Evolutionary conservation across 1,140 invertebrate species (phyloP).

Genomic region (Temnothorax curvispinosus): DNA sequence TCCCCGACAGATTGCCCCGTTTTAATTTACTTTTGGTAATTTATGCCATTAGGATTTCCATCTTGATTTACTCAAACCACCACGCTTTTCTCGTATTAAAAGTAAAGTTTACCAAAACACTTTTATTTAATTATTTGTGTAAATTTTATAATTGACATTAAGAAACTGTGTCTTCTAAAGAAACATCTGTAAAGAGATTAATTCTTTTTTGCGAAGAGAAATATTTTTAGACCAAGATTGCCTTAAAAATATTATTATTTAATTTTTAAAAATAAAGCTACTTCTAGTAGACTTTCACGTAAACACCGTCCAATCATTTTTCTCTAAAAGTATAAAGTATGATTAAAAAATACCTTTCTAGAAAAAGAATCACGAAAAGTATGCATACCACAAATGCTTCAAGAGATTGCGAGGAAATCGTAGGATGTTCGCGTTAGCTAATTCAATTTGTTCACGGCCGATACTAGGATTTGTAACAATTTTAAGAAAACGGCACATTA

Average conservation of each 20-base stretch:
- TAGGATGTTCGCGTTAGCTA: slow-evolving; percentile 18
- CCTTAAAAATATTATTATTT: neutral
- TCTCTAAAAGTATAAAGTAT: neutral
- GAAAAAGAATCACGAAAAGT: neutral
- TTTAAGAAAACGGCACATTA: slow-evolving; percentile 2
- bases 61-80: neutral
- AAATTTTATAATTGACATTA: neutral
- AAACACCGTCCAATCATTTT: neutral
- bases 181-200: neutral
- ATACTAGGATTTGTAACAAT: neutral
- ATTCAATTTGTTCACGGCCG: slow-evolving; percentile 49
- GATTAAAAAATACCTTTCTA: neutral
- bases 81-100: neutral
- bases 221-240: neutral
- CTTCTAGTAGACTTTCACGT: neutral
- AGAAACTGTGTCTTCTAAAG: neutral
- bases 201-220: neutral
- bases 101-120: neutral
- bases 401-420: slow-evolving; percentile 38
- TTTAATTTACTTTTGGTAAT: neutral
- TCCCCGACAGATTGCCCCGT: neutral
- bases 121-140: neutral
- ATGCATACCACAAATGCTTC: slow-evolving; percentile 5
- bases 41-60: neutral
- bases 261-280: neutral